phyloP scores from a whole-genome alignment of 2,797 vertebrate genomes.

The Sciaenops ocellatus region DNA sequence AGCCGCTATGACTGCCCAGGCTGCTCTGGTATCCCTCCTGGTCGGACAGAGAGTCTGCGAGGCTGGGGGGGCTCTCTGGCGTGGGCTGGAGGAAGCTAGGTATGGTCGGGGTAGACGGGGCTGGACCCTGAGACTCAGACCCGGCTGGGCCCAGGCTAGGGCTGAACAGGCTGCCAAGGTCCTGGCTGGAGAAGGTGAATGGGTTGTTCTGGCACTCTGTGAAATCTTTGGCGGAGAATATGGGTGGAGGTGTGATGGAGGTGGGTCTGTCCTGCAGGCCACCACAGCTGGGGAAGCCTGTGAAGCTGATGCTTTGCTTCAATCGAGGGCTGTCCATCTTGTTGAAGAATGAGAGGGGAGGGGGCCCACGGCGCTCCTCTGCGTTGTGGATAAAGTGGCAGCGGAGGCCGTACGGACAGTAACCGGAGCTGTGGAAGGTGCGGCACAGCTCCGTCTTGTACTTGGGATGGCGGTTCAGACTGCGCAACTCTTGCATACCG shows the following conservation, averaged over 20 bases:
- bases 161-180: conserved; percentile 87
- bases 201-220: conserved; percentile 87
- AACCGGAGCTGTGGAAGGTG: conserved; percentile 90
- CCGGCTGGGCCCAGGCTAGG: conserved; percentile 82
- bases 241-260: conserved; percentile 89
- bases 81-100: conserved; percentile 85
- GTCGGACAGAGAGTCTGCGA: conserved; percentile 91
- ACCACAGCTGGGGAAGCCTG: conserved; percentile 87
- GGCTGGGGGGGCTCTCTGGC: conserved; percentile 88
- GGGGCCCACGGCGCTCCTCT: conserved; percentile 86
- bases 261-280: conserved; percentile 88
- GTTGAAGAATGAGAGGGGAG: conserved; percentile 73
- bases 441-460: conserved; percentile 91
- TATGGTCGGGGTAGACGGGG: conserved; percentile 74
- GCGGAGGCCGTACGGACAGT: conserved; percentile 88
- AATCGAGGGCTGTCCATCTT: conserved; percentile 87
- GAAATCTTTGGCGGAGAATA: conserved; percentile 85
- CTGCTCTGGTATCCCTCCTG: conserved; percentile 93
- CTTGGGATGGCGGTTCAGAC: conserved; percentile 88
- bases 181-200: conserved; percentile 89
- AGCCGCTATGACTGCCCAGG: conserved; percentile 89
- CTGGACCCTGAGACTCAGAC: conserved; percentile 38
- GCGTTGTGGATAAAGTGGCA: conserved; percentile 91
- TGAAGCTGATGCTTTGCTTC: conserved; percentile 93
- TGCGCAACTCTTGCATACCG: conserved; percentile 87